Evolutionary conservation across 2,888 invertebrate genomes (phyloP), one percentile per base, ranked within the genome.

Genomic region (Tinea semifulvella): DNA sequence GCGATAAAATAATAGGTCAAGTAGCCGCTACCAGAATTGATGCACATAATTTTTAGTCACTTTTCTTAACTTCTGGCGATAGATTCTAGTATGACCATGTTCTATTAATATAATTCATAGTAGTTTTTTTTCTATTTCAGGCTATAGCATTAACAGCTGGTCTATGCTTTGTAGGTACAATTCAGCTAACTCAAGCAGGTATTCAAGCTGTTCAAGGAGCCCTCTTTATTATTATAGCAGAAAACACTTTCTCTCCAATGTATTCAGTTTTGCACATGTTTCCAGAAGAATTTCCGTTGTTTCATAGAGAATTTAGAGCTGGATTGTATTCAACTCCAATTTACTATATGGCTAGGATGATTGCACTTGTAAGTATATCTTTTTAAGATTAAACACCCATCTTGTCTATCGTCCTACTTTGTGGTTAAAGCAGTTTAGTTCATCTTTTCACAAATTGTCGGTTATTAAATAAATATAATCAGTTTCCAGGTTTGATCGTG

Each of bases 211-310:
- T 94, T 1, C 93, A 95, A 63, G 96, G 96, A 3, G 90, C 90
- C 0, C 72, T 96, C 4, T 96, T 95, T 67, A 88, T 94, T 52
- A 85, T 95, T 67, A 91, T 94, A 35, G 88, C 92, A 0, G 95
- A 96, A 79, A 92, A 94, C 60, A 92, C 94, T 1, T 96, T 96
- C 70, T 88, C 89, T 45, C 94, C 94, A 0, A 92, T 96, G 90
- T 96, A 96, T 66, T 90, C 93, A 0, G 91, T 94, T 1, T 79
- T 97, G 28, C 88, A 92, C 52, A 85, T 92, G 56, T 92, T 95
- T 60, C 94, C 94, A 0, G 86, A 88, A 54, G 85, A 85, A 60
- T 86, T 92, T 49, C 94, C 95, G 0, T 71, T 95, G 36, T 88
- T 96, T 57, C 73, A 90, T 27, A 79, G 96, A 47, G 96, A 96